Evolutionary conservation across 2,113 vertebrate species (phyloP).

Genomic region (Narcine bancroftii): DNA sequence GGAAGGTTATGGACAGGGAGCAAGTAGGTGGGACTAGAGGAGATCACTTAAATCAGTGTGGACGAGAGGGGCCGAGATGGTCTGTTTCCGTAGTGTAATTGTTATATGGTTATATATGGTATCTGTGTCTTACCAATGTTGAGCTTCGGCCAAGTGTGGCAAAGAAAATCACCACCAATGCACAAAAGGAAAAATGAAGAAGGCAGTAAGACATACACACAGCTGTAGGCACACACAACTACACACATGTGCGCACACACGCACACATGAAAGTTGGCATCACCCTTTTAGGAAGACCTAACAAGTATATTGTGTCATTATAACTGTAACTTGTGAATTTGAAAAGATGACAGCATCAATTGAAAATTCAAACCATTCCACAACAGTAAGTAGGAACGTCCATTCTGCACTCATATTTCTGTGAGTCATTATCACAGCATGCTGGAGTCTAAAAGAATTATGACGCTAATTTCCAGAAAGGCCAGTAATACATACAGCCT

Average conservation of each 20-base stretch:
- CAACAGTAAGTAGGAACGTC: not conserved
- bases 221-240: too few species aligned
- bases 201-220: not conserved
- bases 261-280: too few species aligned
- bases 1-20: too few species aligned
- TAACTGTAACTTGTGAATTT: not conserved
- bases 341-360: not conserved
- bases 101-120: too few species aligned
- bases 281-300: not conserved
- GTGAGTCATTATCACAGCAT: not conserved
- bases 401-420: slow-evolving; percentile 11
- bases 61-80: too few species aligned
- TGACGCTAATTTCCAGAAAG: not conserved
- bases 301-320: not conserved
- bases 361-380: not conserved
- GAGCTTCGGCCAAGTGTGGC: not conserved
- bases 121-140: too few species aligned
- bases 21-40: too few species aligned
- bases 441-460: slow-evolving; percentile 11
- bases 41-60: too few species aligned
- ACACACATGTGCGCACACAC: too few species aligned
- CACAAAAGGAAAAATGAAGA: not conserved
- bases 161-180: not conserved
- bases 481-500: not conserved
- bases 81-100: too few species aligned